Base-by-base conservation (phyloP, 2,888 invertebrate species). In the Drosophila anceps region DNA sequence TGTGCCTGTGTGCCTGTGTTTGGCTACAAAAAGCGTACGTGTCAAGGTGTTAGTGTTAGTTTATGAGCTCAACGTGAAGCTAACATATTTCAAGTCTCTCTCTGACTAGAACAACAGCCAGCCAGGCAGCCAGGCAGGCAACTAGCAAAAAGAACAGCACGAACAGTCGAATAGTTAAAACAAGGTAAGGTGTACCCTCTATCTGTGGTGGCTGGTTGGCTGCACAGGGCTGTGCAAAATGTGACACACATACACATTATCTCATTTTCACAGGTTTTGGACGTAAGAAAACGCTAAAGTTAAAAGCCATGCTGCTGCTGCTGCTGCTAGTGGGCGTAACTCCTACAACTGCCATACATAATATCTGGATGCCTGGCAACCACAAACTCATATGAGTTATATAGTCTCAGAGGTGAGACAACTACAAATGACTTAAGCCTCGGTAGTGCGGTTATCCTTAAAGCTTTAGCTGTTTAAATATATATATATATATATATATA, bases 21-120 rank as follows among this genome's bases (percentile, higher is more conserved):
- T 72, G 76, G 71, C 71, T 78, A 73, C 81, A 90, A 85, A 90
- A 88, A 90, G 76, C 69, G 90, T 79, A 89, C 88, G 85, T 88
- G 88, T 84, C 90, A 89, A 85, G 85, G 88, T 89, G 90, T 85
- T 90, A 81, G 90, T 90, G 90, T 89, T 90, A 89, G 90, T 88
- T 88, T 88, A 88, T 88, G 90, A 90, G 90, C 88, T 89, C 83
- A 88, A 82, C 88, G 86, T 85, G 81, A 88, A 90, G 86, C 90
- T 69, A 88, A 88, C 90, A 90, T 90, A 88, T 90, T 88, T 90
- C 90, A 86, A 90, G 87, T 76, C 76, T 83, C 76, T 83, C 44
- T 29, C 73, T 55, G 66, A 81, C 73, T 88, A 85, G 81, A 87
- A 84, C 88, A 87, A 89, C 85, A 80, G 69, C 58, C 64, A 73